These are phyloP conservation scores for Anas capensis DNA, from an alignment of 2,797 vertebrate species.

Conservation along the genomic window DNA sequence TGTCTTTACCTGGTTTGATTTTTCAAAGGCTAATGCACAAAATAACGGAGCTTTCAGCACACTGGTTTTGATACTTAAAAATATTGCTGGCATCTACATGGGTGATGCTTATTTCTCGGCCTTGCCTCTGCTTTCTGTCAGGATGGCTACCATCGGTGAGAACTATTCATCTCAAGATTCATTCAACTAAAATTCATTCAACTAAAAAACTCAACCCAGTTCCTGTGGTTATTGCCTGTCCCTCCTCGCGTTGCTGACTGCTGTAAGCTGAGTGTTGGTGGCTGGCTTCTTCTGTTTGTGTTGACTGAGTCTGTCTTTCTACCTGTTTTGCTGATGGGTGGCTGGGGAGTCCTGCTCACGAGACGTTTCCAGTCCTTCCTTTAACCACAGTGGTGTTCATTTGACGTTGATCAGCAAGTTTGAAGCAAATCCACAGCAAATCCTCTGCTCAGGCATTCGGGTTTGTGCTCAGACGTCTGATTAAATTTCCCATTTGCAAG, in stretches of 20 bases:
- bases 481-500: constrained; percentile 10
- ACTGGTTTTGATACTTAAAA: neutral
- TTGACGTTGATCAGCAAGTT: neutral
- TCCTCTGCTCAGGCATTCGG: neutral
- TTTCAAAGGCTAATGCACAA: neutral
- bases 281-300: neutral
- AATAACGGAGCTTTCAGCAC: neutral
- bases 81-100: neutral
- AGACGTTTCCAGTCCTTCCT: neutral
- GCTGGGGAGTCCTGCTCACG: neutral
- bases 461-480: neutral
- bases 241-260: neutral
- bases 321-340: neutral
- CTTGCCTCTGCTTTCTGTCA: neutral
- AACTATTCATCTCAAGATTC: neutral
- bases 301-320: neutral
- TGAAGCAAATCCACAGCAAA: neutral
- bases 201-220: neutral
- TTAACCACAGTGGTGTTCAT: neutral
- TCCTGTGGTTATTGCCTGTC: neutral
- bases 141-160: neutral
- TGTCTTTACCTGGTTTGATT: neutral
- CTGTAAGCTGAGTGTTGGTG: neutral
- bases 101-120: neutral
- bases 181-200: neutral